Conservation (phyloP, 64 coral and sea anemone species). For the Pocillopora damicornis region DNA sequence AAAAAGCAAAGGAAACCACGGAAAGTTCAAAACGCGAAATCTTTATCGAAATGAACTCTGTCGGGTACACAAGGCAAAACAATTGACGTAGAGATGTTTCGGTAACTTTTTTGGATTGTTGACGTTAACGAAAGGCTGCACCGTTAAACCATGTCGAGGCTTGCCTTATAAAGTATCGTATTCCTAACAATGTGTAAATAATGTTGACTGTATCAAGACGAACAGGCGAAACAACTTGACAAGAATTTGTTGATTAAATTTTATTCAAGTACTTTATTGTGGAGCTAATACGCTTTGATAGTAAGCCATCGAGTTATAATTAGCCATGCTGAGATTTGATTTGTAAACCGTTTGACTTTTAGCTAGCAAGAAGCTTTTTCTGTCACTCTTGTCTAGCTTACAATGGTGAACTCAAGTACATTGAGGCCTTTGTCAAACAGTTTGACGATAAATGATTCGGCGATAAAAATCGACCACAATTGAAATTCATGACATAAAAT, state of each 20-base stretch:
- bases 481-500: background rate
- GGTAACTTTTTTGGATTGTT: background rate
- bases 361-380: conserved; percentile 39
- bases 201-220: conserved; percentile 20
- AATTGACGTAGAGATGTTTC: background rate
- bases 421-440: conserved; percentile 41
- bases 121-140: background rate
- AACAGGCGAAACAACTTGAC: conserved; percentile 84
- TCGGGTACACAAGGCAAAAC: background rate
- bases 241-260: conserved; percentile 90
- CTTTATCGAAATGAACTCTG: background rate
- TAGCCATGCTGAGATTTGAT: conserved; percentile 70
- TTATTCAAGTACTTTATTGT: conserved; percentile 89
- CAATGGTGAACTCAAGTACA: conserved; percentile 39
- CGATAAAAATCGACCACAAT: background rate
- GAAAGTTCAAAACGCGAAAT: background rate
- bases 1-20: background rate
- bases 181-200: conserved; percentile 83
- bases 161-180: conserved; percentile 40
- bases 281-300: conserved; percentile 74
- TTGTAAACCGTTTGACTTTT: conserved; percentile 50
- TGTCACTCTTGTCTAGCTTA: conserved; percentile 44
- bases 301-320: conserved; percentile 70
- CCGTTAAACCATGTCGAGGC: background rate
- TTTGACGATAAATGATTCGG: background rate